phyloP scores from a whole-genome alignment of 2,888 invertebrate genomes.

The Lycaena phlaeas region DNA sequence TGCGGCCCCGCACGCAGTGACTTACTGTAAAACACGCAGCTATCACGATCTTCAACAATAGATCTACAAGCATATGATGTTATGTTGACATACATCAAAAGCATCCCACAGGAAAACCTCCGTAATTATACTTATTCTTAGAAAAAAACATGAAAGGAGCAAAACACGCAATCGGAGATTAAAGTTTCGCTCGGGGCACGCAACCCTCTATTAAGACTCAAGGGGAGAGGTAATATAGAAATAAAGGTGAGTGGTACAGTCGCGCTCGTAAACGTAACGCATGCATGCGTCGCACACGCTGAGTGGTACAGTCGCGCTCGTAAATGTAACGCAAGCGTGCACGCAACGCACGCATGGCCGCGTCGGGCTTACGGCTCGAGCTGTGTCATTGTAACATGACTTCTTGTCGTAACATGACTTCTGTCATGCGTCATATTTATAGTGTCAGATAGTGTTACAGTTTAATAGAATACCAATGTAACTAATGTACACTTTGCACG shows the following conservation, averaged over 20 bases:
- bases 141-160: constrained; percentile 10
- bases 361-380: constrained; percentile 11
- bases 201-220: background rate
- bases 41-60: too few species aligned
- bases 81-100: too few species aligned
- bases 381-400: too few species aligned
- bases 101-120: too few species aligned
- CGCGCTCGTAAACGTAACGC: constrained; percentile 20
- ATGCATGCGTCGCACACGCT: constrained; percentile 22
- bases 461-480: too few species aligned
- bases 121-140: background rate
- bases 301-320: constrained; percentile 18
- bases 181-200: constrained; percentile 6
- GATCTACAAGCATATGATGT: too few species aligned
- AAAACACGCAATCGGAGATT: constrained; percentile 6
- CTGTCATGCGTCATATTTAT: too few species aligned
- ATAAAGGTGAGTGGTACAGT: constrained; percentile 12
- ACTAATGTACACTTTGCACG: too few species aligned
- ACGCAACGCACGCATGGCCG: constrained; percentile 19
- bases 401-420: too few species aligned
- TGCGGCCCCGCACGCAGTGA: too few species aligned
- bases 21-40: too few species aligned
- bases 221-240: constrained; percentile 6
- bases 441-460: too few species aligned
- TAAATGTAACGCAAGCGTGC: constrained; percentile 22